Evolutionary conservation across 2,113 vertebrate species (phyloP).

Genomic region (human (Homo sapiens)): DNA sequence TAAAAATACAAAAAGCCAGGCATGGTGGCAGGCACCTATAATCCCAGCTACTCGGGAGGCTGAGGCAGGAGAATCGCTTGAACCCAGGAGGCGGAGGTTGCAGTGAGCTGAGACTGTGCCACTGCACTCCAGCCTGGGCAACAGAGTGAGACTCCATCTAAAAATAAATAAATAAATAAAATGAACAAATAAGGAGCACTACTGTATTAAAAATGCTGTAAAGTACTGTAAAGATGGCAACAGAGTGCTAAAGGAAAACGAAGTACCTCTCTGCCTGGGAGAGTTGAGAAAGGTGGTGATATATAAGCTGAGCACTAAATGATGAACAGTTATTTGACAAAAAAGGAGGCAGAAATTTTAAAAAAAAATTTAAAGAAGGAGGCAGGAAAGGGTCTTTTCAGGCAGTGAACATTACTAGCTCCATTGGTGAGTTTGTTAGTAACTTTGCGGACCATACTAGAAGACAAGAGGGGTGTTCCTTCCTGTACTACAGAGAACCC

Average conservation of each 20-base stretch:
- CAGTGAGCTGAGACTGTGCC: too few species aligned
- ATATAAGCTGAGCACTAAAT: background rate
- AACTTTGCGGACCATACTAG: background rate
- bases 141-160: too few species aligned
- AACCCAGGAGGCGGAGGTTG: too few species aligned
- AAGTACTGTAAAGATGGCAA: background rate
- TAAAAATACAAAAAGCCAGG: too few species aligned
- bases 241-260: background rate
- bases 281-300: background rate
- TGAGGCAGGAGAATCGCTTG: too few species aligned
- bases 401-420: background rate
- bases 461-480: background rate
- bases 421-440: background rate
- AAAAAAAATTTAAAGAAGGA: too few species aligned
- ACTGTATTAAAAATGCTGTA: background rate
- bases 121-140: too few species aligned
- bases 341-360: background rate
- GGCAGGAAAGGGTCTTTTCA: background rate
- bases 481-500: background rate
- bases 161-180: too few species aligned
- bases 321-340: background rate
- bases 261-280: background rate
- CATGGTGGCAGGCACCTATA: too few species aligned
- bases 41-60: too few species aligned
- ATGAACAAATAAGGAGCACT: background rate